Evolutionary conservation across 2,888 invertebrate genomes (phyloP).

Genomic region (Drosophila nr. perissopoda): DNA sequence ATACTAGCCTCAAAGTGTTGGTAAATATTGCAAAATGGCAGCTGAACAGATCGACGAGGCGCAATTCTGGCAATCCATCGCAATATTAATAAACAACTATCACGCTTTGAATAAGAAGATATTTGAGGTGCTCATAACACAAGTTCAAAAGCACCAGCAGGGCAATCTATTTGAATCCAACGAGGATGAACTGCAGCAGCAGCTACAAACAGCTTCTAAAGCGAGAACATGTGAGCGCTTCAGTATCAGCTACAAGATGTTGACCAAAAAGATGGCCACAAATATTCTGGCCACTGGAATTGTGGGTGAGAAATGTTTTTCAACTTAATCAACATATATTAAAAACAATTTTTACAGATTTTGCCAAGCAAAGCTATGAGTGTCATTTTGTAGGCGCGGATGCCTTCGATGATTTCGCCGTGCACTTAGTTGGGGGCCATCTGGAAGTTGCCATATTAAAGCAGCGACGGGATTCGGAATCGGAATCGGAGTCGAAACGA

Average conservation of each 20-base stretch:
- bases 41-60: conserved; percentile 35
- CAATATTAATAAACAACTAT: conserved; percentile 88
- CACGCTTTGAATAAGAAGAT: conserved; percentile 91
- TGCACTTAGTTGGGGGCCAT: conserved; percentile 46
- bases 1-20: conserved; percentile 35
- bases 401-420: conserved; percentile 66
- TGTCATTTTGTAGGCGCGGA: conserved; percentile 64
- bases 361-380: conserved; percentile 60
- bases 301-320: conserved; percentile 62
- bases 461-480: conserved; percentile 1
- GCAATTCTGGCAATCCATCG: conserved; percentile 89
- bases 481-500: conserved; percentile 7
- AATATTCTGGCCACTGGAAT: conserved; percentile 66
- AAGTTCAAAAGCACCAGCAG: conserved; percentile 54
- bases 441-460: conserved; percentile 39
- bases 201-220: conserved; percentile 13
- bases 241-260: conserved; percentile 67
- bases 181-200: conserved; percentile 39
- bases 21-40: conserved; percentile 40
- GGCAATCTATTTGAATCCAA: conserved; percentile 52
- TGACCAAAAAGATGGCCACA: conserved; percentile 70
- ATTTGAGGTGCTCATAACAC: conserved; percentile 85
- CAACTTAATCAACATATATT: not conserved
- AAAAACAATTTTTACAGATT: conserved; percentile 61
- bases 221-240: conserved; percentile 58